These are phyloP conservation scores for Xestobium rufovillosum DNA, from an alignment of 2,888 invertebrate genomes.

Conservation along the genomic window DNA sequence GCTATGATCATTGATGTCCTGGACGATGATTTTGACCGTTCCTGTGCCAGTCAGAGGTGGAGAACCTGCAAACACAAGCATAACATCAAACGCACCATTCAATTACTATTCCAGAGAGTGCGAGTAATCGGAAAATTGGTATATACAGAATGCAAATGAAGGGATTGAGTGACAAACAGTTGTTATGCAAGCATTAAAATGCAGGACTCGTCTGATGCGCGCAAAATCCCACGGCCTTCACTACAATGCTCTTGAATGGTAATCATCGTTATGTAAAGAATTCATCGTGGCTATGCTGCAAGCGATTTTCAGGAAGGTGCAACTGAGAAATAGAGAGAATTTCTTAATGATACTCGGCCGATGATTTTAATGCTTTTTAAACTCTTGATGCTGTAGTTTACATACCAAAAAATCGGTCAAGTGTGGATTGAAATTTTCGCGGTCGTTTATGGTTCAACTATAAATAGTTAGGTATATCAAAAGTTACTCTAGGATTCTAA, in stretches of 20 bases:
- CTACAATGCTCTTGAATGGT: slow-evolving; percentile 23
- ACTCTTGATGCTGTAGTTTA: too few relatives aligned
- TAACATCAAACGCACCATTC: background rate
- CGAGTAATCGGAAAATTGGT: background rate
- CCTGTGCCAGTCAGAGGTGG: slow-evolving; percentile 91
- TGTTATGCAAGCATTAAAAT: slow-evolving; percentile 18
- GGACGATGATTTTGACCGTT: slow-evolving; percentile 79
- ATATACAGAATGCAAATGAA: background rate
- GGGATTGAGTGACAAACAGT: slow-evolving; percentile 15
- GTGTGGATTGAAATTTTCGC: too few relatives aligned
- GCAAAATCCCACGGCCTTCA: slow-evolving; percentile 28
- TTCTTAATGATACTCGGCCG: too few relatives aligned
- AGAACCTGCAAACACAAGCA: slow-evolving; percentile 59
- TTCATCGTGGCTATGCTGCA: too few relatives aligned
- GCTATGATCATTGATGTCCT: slow-evolving; percentile 90
- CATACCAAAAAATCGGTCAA: too few relatives aligned
- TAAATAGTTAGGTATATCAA: too few relatives aligned
- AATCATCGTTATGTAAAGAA: slow-evolving; percentile 24
- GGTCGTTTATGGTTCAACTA: too few relatives aligned
- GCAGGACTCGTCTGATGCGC: slow-evolving; percentile 17
- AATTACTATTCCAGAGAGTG: background rate
- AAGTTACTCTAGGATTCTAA: too few relatives aligned
- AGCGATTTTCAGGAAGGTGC: too few relatives aligned
- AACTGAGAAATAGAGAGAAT: too few relatives aligned
- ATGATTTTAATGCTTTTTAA: too few relatives aligned